Evolutionary conservation across 2,888 invertebrate species (phyloP).

Genomic region (Furcula furcula): DNA sequence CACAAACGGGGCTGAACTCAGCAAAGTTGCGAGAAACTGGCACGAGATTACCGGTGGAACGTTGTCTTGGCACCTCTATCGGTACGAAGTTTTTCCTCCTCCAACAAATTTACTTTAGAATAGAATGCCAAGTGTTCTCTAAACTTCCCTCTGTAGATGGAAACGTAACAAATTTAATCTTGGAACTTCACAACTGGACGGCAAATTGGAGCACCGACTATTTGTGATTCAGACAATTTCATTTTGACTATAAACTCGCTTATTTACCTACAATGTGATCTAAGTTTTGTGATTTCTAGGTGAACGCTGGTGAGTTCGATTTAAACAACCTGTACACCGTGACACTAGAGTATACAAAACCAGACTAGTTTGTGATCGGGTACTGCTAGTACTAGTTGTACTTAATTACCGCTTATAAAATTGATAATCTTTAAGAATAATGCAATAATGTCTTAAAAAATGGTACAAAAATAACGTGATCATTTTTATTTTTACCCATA

Average conservation of each 20-base stretch:
- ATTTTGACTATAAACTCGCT: neutral
- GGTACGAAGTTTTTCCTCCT: slow-evolving; percentile 24
- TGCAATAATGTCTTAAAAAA: too few relatives aligned
- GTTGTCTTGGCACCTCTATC: slow-evolving; percentile 17
- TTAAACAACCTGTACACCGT: too few relatives aligned
- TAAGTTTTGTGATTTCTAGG: too few relatives aligned
- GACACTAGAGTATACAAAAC: too few relatives aligned
- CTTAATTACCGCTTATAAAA: too few relatives aligned
- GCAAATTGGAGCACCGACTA: slow-evolving; percentile 2
- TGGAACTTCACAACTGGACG: slow-evolving; percentile 16
- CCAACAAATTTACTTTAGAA: slow-evolving; percentile 34
- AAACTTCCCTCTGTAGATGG: slow-evolving; percentile 3
- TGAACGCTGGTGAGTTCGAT: too few relatives aligned
- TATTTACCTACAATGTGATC: neutral
- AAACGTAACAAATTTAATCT: slow-evolving; percentile 24
- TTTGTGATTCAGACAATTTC: slow-evolving; percentile 8
- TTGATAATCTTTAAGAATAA: too few relatives aligned
- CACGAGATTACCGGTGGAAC: slow-evolving; percentile 25
- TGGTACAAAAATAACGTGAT: too few relatives aligned
- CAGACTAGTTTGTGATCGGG: too few relatives aligned
- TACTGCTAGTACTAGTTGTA: too few relatives aligned
- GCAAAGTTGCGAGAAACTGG: slow-evolving; percentile 15
- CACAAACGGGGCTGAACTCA: slow-evolving; percentile 22
- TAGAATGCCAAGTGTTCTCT: slow-evolving; percentile 11
- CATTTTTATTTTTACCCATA: too few relatives aligned